A percentile compares a stretch with the other conserved stretches of the same genome.
Conservation (phyloP, 2,113 vertebrate species). For the Notothenia coriiceps region DNA sequence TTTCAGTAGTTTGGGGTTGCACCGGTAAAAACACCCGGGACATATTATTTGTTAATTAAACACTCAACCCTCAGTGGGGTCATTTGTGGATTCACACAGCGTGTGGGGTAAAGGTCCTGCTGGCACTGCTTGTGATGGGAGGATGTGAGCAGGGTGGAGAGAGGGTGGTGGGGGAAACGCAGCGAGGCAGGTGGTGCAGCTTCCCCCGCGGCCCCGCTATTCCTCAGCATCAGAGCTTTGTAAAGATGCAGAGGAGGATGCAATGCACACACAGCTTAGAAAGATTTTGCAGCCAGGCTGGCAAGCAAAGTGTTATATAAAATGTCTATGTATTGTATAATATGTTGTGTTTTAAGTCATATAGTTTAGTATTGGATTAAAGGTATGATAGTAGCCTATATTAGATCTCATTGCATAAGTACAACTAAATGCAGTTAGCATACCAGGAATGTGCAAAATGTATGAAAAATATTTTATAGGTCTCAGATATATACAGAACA, state of each 20-base stretch:
- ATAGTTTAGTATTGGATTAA: background rate
- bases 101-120: slow-evolving; percentile 24
- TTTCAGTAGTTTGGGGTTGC: background rate
- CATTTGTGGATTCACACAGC: slow-evolving; percentile 27
- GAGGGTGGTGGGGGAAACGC: background rate
- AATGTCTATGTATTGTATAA: background rate
- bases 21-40: background rate
- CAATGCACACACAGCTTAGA: background rate
- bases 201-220: slow-evolving; percentile 10
- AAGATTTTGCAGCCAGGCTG: background rate
- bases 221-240: slow-evolving; percentile 12
- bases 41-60: slow-evolving; percentile 9
- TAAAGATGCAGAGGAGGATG: background rate
- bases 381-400: no score
- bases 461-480: no score
- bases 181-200: slow-evolving; percentile 16
- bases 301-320: background rate
- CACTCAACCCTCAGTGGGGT: background rate
- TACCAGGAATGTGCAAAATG: no score
- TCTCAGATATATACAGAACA: no score
- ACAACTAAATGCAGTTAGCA: no score
- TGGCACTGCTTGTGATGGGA: background rate
- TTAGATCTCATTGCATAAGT: no score
- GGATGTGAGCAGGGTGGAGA: background rate
- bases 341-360: background rate